phyloP scores from a whole-genome alignment of 2,888 invertebrate genomes.

The Tipula unca region DNA sequence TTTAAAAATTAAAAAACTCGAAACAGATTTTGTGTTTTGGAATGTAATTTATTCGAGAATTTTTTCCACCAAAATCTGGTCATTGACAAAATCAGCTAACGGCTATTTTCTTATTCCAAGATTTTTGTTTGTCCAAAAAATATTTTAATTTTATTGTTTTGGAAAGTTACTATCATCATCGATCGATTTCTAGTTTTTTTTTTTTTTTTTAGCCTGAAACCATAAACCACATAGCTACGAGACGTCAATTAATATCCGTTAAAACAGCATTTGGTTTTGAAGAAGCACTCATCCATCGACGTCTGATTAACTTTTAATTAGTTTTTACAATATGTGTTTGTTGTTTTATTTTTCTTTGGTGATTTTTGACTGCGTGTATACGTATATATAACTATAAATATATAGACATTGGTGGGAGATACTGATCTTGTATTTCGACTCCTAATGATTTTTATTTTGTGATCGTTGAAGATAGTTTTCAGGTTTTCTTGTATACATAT shows the following conservation, averaged over 20 bases:
- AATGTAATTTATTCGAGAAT: not conserved
- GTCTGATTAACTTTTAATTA: constrained; percentile 8
- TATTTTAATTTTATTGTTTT: not conserved
- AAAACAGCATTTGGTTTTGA: not conserved
- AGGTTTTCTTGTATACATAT: not conserved
- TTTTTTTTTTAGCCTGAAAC: not conserved
- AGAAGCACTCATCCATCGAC: not conserved
- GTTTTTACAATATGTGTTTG: not conserved
- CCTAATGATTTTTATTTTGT: not conserved
- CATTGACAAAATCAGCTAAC: not conserved
- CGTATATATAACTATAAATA: too few relatives aligned
- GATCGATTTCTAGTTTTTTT: not conserved
- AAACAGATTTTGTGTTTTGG: not conserved
- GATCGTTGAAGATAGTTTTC: not conserved
- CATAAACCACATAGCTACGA: not conserved
- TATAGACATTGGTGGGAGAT: not conserved
- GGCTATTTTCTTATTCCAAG: not conserved
- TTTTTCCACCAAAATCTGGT: not conserved
- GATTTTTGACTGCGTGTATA: too few relatives aligned
- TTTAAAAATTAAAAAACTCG: not conserved
- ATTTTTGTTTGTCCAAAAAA: not conserved
- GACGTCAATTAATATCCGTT: constrained; percentile 8
- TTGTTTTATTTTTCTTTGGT: not conserved
- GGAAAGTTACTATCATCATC: not conserved
- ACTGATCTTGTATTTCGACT: not conserved